Percentiles rank a stretch among this genome's conserved stretches.
These are phyloP conservation scores for Tillus elongatus DNA, from an alignment of 2,888 invertebrate genomes.

Conservation along the genomic window DNA sequence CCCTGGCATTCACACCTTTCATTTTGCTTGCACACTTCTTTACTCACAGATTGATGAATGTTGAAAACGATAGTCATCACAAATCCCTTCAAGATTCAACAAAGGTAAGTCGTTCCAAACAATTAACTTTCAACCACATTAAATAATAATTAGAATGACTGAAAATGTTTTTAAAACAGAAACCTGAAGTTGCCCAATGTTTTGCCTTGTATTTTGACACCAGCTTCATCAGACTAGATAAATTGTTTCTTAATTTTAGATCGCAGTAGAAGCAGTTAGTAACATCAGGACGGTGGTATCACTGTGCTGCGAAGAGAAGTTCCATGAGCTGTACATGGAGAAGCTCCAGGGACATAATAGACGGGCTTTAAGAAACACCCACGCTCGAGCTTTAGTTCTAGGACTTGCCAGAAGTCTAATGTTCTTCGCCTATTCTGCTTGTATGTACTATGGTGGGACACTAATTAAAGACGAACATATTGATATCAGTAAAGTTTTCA, in stretches of 20 bases:
- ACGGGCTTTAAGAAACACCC: constrained; percentile 51
- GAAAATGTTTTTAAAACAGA: too few relatives aligned
- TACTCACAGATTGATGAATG: constrained; percentile 55
- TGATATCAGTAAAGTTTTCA: constrained; percentile 54
- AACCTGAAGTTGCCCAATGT: too few relatives aligned
- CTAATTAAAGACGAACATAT: constrained; percentile 53
- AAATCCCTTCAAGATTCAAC: constrained; percentile 63
- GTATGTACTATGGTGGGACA: constrained; percentile 65
- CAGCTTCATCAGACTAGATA: too few relatives aligned
- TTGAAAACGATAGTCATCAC: constrained; percentile 59
- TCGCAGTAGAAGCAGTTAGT: constrained; percentile 69
- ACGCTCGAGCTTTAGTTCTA: constrained; percentile 59
- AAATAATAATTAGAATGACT: too few relatives aligned
- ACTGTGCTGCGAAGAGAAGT: constrained; percentile 59
- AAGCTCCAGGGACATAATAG: constrained; percentile 53
- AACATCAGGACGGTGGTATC: constrained; percentile 72
- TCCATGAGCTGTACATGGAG: constrained; percentile 53
- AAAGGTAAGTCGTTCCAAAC: constrained; percentile 45
- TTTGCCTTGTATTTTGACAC: too few relatives aligned
- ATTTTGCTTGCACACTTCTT: constrained; percentile 58
- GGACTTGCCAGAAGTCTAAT: constrained; percentile 63
- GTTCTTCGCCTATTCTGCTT: constrained; percentile 62
- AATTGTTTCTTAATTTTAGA: constrained; percentile 42
- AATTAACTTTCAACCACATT: too few relatives aligned
- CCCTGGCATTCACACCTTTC: constrained; percentile 62